Base-by-base conservation (phyloP, 2,113 vertebrate species). In the Ursus arctos region DNA sequence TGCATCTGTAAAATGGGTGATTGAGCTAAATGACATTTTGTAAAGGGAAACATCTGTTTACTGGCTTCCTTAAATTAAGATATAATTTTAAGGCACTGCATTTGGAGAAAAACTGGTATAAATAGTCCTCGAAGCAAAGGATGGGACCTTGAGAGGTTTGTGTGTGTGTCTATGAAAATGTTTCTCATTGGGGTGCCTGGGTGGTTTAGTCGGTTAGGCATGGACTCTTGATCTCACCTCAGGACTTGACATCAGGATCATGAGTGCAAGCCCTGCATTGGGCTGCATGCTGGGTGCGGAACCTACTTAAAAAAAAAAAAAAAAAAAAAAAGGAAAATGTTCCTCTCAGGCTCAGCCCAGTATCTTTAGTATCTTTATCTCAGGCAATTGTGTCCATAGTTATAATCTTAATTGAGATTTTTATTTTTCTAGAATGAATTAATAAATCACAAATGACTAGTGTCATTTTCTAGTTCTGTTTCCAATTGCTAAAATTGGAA, bases 21-120 rank as follows among this genome's bases (percentile, higher is more conserved):
- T 31, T n/a, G 57, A 83, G 55, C 31, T 92, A 89, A 92, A 92
- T n/a, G 63, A 51, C 47, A 7, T 63, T 92, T 53, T 69, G 21
- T 88, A 53, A 89, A 55, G 67, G 65, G 79, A 55, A 90, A 59
- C 40, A 81, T 74, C 80, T 63, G 83, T 90, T 94, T 74, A 92
- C 74, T 65, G 26, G 33, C 33, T 97, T 79, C 59, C 18, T 86
- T 86, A 57, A 36, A 53, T 36, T 43, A 96, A 92, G 6, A 14
- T 71, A 71, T n/a, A 57, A n/a, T 79, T 92, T 95, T 67, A 59
- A 96, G 69, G n/a, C 0, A 57, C 31, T 13, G 24, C 3, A 4
- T 93, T 90, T 91, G 36, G 57, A 47, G 3, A 31, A 57, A 71
- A 72, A 74, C 26, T 31, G 43, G 71, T 69, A 57, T 87, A 91